phyloP scores from a whole-genome alignment of 1,140 invertebrate species.

The Drosophila simulans region DNA sequence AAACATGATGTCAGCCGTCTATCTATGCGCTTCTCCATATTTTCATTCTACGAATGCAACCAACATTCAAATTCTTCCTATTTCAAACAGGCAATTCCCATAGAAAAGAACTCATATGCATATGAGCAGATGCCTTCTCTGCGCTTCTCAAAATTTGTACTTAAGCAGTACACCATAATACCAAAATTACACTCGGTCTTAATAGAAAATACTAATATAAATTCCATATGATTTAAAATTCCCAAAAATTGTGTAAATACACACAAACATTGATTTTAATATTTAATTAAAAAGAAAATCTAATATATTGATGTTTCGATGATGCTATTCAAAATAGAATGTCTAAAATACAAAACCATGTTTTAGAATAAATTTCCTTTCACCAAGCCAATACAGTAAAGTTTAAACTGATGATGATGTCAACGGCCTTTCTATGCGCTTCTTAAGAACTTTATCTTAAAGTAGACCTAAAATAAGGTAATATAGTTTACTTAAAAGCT shows the following conservation, averaged over 20 bases:
- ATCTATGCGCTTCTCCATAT: slow-evolving; percentile 8
- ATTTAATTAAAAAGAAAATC: too few relatives aligned
- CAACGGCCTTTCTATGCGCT: background rate
- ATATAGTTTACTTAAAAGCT: too few relatives aligned
- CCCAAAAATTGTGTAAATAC: background rate
- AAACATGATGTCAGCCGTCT: slow-evolving; percentile 40
- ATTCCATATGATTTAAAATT: too few relatives aligned
- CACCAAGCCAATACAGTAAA: background rate
- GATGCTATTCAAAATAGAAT: too few relatives aligned
- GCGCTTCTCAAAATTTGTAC: background rate
- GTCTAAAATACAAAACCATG: background rate
- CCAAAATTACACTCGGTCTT: too few relatives aligned
- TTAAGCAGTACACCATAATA: background rate
- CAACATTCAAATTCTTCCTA: too few relatives aligned
- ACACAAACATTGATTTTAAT: too few relatives aligned
- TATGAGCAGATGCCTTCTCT: background rate
- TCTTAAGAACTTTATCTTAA: background rate
- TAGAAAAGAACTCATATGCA: too few relatives aligned
- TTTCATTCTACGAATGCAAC: slow-evolving; percentile 7
- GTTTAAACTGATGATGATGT: background rate
- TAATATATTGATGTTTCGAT: too few relatives aligned
- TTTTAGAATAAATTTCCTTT: background rate
- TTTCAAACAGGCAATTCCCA: too few relatives aligned
- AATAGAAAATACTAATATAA: too few relatives aligned
- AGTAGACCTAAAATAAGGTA: too few relatives aligned